These are phyloP conservation scores for Gallinago solitaria DNA, from an alignment of 2,797 vertebrate species.

Conservation along the genomic window DNA sequence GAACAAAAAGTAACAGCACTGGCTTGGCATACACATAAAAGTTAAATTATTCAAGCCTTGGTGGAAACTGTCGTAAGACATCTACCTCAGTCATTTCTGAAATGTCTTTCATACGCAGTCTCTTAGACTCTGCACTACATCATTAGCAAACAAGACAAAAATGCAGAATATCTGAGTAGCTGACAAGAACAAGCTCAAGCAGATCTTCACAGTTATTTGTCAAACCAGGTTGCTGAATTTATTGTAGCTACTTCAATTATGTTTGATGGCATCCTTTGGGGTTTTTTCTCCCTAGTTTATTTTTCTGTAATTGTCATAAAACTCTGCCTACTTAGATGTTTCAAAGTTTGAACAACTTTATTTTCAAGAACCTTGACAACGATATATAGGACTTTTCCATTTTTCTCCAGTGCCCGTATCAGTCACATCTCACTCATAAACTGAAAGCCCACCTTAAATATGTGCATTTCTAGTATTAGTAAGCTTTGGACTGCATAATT, in stretches of 20 bases:
- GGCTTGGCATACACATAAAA: not conserved
- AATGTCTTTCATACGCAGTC: not conserved
- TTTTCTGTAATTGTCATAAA: not conserved
- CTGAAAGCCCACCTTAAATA: not conserved
- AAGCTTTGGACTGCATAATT: not conserved
- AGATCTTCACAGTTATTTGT: not conserved
- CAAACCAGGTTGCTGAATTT: not conserved
- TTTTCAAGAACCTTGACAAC: not conserved
- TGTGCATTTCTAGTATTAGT: not conserved
- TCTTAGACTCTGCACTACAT: not conserved
- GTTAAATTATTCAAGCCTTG: not conserved
- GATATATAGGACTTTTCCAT: not conserved
- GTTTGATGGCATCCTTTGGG: not conserved
- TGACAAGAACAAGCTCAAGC: not conserved
- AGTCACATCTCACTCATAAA: not conserved
- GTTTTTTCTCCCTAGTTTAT: not conserved
- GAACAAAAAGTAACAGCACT: not conserved
- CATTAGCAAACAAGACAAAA: not conserved
- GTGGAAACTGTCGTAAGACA: not conserved
- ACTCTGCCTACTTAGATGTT: not conserved
- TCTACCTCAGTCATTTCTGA: not conserved
- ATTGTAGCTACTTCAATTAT: not conserved
- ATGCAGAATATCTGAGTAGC: not conserved
- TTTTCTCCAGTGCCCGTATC: not conserved
- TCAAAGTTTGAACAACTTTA: not conserved